phyloP scores from a whole-genome alignment of 2,888 invertebrate genomes.

The Stratiomys singularior region DNA sequence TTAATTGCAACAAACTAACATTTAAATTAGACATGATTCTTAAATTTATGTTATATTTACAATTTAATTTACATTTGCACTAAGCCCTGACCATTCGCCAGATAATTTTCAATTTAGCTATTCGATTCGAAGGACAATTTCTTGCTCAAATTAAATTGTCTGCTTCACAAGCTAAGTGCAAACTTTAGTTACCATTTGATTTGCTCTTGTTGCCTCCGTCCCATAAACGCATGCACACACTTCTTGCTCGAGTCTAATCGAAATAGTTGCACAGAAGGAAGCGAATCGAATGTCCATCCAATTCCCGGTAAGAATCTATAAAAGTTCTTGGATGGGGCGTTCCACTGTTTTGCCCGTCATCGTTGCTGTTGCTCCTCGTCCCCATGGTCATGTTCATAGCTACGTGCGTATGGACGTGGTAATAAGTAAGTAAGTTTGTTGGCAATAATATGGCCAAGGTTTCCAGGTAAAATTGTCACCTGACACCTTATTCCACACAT shows the following conservation, averaged over 20 bases:
- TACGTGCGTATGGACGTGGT: conserved; percentile 6
- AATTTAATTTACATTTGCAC: conserved; percentile 30
- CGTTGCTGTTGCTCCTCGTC: background rate
- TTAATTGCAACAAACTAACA: conserved; percentile 36
- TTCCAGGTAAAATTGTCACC: conserved; percentile 45
- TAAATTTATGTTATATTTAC: conserved; percentile 27
- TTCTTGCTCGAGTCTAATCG: background rate
- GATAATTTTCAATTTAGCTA: conserved; percentile 11
- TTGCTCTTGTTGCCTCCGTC: background rate
- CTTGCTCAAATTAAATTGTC: conserved; percentile 33
- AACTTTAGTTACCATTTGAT: conserved; percentile 16
- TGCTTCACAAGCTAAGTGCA: conserved; percentile 27
- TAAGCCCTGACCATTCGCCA: background rate
- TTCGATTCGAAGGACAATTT: too few species aligned
- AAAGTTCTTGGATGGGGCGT: conserved; percentile 26
- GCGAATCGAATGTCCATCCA: conserved; percentile 15
- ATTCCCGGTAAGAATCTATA: conserved; percentile 37
- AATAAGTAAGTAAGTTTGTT: background rate
- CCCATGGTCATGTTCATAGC: background rate
- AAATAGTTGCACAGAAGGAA: background rate
- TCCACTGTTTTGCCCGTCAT: background rate
- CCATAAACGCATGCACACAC: background rate
- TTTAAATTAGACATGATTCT: conserved; percentile 27
- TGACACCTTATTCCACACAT: conserved; percentile 41
- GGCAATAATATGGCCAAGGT: conserved; percentile 4